Base-by-base conservation (phyloP, 2,797 vertebrate species). In the Cephalopachus bancanus region DNA sequence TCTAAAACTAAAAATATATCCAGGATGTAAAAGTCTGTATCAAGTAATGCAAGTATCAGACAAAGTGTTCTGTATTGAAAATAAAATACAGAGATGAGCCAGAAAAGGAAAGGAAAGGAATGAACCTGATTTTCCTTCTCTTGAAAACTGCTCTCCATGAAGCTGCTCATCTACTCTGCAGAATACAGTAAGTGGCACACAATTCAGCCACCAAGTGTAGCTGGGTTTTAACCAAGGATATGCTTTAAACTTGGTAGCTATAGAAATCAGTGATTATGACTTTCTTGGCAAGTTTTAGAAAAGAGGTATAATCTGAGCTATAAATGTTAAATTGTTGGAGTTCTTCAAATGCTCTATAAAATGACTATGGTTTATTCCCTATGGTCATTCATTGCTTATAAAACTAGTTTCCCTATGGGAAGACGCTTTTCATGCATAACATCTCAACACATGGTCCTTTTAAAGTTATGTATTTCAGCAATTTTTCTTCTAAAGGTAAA, bases 281-380 rank as follows among this genome's bases (percentile, higher is more conserved):
- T 90, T 89, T 83, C 74, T 53, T 65, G 37, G 79, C 96, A 80
- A 79, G 30, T 67, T 19, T 95, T 16, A 55, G 44, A 65, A 96
- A 49, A 15, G 86, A 98, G 19, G 1, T 92, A 37, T 94, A 96
- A 97, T 96, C 24, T 84, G 79, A 22, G 15, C 20, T 91, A 67
- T 69, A 97, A 91, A 87, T 33, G 24, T 37, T 94, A 88, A 92
- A 95, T 93, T 96, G 26, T 74, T 96, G 30, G 97, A 97, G 79
- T 96, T 97, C 76, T 94, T 74, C 11, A 71, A 53, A 95, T 81
- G 85, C 62, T 98, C 83, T 62, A 6, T 93, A 65, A 30, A 97
- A 89, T 79, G 49, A 78, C 26, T 95, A 30, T 37, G 22, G 1
- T 86, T 80, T 96, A 80, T 94, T 97, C 33, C 83, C 60, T n/a